Evolutionary conservation across 2,797 vertebrate genomes (phyloP), one percentile per base, ranked within the genome.

Genomic region (Rhynchonycteris naso): DNA sequence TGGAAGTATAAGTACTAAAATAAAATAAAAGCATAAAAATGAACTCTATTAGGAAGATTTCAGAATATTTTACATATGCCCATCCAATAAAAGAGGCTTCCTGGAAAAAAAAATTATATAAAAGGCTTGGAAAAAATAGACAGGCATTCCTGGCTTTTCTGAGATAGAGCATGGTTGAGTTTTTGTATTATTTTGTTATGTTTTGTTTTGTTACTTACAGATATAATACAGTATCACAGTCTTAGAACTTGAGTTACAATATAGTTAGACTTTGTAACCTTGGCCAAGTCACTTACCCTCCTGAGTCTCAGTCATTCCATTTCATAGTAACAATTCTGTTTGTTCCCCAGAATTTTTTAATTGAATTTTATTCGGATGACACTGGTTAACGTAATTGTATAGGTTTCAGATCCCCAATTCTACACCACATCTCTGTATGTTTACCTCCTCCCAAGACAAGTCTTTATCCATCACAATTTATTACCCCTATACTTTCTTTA

Each of bases 311-410:
- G 21, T 24, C 91, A 84, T 94, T 78, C 9, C 35, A 76, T 28
- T 95, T 92, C 78, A 75, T 80, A 93, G 69, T 89, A 82, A 90
- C 63, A 95, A 90, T 71, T 87, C 28, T 52, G 13, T n/a, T 1
- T 92, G 72, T 71, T 95, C 26, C 71, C 38, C 21, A 78, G 30
- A 85, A 85, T 63, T 84, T 66, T 43, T 43, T 43, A 43, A 43
- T 43, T 43, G 43, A 43, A 43, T 43, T 43, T 43, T 43, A 43
- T 43, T 6, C 5, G 43, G 43, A 7, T 43, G 43, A 43, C 43
- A 43, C 43, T 43, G 43, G 43, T 43, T 43, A 43, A 43, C 43
- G 43, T 43, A 43, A 43, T 43, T 43, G 43, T 43, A 43, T 43
- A 43, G 43, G 43, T 7, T 43, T 43, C 43, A 43, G 43, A 7